Conservation (phyloP, 2,888 invertebrate genomes). For the Euzophera pinguis region DNA sequence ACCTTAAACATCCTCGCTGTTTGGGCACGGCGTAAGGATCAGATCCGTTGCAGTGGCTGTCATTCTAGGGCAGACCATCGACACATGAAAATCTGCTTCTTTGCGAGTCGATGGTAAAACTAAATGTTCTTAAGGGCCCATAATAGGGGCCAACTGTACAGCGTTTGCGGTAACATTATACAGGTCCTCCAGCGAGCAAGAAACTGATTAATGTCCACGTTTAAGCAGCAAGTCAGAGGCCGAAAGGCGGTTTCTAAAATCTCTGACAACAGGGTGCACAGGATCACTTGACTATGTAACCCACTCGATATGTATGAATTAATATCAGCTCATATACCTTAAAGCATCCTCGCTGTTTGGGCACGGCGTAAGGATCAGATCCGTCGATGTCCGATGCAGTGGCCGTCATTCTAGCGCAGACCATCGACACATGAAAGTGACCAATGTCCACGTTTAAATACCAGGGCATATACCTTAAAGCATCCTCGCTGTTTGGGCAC, state of each 20-base stretch:
- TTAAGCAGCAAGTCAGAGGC: no score
- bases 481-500: constrained; percentile 88
- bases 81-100: constrained; percentile 97
- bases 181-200: no score
- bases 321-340: constrained; percentile 96
- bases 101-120: no score
- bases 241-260: no score
- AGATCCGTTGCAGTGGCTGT: constrained; percentile 87
- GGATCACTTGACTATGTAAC: no score
- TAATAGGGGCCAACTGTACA: no score
- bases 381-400: constrained; percentile 95
- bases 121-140: no score
- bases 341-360: constrained; percentile 87
- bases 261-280: no score
- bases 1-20: constrained; percentile 81
- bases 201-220: constrained; percentile 96
- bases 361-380: constrained; percentile 92
- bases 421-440: constrained; percentile 94
- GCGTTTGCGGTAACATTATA: no score
- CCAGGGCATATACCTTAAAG: constrained; percentile 97
- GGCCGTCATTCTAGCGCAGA: constrained; percentile 92
- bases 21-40: constrained; percentile 96
- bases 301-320: no score
- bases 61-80: constrained; percentile 93
- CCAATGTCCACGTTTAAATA: constrained; percentile 95